Percentiles rank a stretch among this genome's conserved stretches.
phyloP scores from a whole-genome alignment of 2,888 invertebrate species.

The Rotaria magnacalcarata region DNA sequence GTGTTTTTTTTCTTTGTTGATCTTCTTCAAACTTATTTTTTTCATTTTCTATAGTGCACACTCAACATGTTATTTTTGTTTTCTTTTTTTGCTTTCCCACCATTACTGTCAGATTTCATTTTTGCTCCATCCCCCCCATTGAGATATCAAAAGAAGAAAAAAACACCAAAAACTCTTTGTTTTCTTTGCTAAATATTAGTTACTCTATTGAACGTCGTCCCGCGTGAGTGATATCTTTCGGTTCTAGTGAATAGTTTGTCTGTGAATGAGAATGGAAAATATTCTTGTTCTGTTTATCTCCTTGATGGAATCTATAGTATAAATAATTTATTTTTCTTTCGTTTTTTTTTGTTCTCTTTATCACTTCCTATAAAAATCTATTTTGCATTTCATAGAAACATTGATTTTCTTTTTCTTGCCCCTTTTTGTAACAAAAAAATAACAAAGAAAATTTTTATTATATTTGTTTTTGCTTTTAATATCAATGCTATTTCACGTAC shows the following conservation, averaged over 20 bases:
- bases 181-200: background rate
- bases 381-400: background rate
- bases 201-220: background rate
- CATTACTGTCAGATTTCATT: background rate
- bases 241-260: background rate
- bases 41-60: constrained; percentile 13
- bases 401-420: background rate
- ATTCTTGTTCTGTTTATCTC: background rate
- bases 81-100: background rate
- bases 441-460: too few relatives aligned
- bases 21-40: background rate
- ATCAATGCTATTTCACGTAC: background rate
- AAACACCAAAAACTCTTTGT: background rate
- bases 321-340: background rate
- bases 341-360: background rate
- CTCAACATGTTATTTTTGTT: background rate
- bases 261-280: constrained; percentile 10
- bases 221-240: constrained; percentile 13
- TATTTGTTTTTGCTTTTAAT: background rate
- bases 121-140: background rate
- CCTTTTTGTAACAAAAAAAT: background rate
- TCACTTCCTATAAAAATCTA: background rate
- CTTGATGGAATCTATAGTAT: background rate
- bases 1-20: background rate
- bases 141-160: background rate